phyloP scores from a whole-genome alignment of 2,113 vertebrate species.

The Ochotona curzoniae region DNA sequence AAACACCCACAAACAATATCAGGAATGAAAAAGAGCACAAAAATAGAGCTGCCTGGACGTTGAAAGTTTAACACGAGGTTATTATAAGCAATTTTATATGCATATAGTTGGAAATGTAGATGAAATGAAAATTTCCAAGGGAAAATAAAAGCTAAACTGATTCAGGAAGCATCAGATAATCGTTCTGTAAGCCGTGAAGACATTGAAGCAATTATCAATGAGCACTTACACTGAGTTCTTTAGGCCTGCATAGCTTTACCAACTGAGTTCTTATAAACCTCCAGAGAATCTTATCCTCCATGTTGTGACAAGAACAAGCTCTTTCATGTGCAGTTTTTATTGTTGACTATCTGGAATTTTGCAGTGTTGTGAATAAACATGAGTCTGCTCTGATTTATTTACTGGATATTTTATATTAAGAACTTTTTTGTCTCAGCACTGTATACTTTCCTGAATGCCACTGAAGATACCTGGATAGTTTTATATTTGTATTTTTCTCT shows the following conservation, averaged over 20 bases:
- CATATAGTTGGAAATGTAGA: too few relatives aligned
- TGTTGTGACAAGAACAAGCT: neutral
- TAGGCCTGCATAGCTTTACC: neutral
- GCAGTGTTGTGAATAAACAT: neutral
- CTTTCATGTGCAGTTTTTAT: neutral
- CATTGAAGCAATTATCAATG: neutral
- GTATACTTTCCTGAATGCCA: neutral
- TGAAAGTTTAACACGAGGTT: too few relatives aligned
- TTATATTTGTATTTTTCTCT: neutral
- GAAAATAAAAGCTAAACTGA: neutral
- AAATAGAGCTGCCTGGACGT: too few relatives aligned
- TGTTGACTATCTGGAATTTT: neutral
- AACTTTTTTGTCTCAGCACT: neutral
- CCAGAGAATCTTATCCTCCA: neutral
- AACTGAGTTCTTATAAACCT: neutral
- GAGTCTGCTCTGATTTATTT: neutral
- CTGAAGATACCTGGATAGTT: neutral
- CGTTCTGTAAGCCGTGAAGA: neutral
- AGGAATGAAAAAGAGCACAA: too few relatives aligned
- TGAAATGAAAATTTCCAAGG: neutral
- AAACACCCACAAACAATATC: too few relatives aligned
- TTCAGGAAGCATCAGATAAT: constrained; percentile 11
- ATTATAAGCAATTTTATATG: too few relatives aligned
- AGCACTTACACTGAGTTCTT: neutral
- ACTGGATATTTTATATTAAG: neutral